Base-by-base conservation (phyloP, 2,888 invertebrate species). In the Ormyrus pomaceus region DNA sequence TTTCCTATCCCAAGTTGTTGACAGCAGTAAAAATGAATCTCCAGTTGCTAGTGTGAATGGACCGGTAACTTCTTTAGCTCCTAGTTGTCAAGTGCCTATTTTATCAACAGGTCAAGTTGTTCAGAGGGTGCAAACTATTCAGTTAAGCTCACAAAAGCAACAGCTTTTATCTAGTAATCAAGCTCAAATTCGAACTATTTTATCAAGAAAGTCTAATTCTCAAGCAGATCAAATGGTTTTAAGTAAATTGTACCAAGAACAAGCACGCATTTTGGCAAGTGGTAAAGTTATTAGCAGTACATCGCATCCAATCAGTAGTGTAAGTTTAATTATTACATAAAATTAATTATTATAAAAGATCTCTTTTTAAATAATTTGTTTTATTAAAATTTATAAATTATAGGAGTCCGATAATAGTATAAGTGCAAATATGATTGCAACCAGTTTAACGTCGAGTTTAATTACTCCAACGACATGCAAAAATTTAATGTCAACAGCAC, bases 111-210 rank as follows among this genome's bases (percentile, higher is more conserved):
- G 87, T 10, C 90, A 87, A 87, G 88, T 89, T 86, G 89, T 87
- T 76, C 94, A 94, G 82, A 92, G 94, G 82, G 94, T 95, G 74
- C 95, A 95, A 87, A 95, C 95, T 9, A 95, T 95, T 83, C 95
- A 95, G 86, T 89, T 95, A 69, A 95, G 95, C 13, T 94, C 94
- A 10, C 95, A 95, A 85, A 95, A 95, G 86, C 95, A 95, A 87
- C 94, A 94, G 87, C 91, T 94, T 84, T 87, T 90, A 10, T 88
- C 88, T 71, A 88, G 84, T 76, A 88, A 88, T 81, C 89, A 89
- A 61, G 91, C 93, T 85, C 95, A 95, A 89, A 95, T 96, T 73
- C 94, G 94, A 87, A 92, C 93, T 69, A 90, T 95, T 73, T 92
- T 93, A 58, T 91, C 92, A 19, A 92, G 91, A 59, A 92, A 92